Conservation (phyloP, 2,888 invertebrate genomes). For the Galeruca laticollis region DNA sequence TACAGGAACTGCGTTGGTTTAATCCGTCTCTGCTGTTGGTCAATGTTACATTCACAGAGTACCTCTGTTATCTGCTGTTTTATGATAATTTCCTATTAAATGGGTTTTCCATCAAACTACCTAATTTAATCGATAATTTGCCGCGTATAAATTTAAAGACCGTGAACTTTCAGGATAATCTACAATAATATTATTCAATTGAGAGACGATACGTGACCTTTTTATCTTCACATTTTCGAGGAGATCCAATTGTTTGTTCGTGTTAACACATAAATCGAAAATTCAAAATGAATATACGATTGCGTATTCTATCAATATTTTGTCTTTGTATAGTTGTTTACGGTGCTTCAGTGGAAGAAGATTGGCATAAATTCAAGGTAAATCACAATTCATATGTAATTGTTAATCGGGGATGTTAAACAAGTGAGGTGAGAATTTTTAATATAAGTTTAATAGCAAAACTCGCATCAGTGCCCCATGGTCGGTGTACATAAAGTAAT, state of each 20-base stretch:
- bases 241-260: background rate
- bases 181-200: background rate
- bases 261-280: background rate
- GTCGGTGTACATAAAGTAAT: no score
- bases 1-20: no score
- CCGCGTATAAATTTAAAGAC: slow-evolving; percentile 3
- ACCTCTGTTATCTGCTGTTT: background rate
- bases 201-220: background rate
- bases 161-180: slow-evolving; percentile 10
- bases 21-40: no score
- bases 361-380: slow-evolving; percentile 21
- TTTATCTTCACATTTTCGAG: slow-evolving; percentile 1
- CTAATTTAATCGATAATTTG: background rate
- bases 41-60: no score
- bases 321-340: background rate
- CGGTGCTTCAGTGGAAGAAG: background rate
- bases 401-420: no score
- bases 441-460: no score
- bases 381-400: background rate
- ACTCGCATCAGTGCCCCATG: no score
- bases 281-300: slow-evolving; percentile 15
- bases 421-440: no score
- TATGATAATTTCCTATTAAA: background rate
- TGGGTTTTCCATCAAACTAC: background rate
- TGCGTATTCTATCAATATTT: background rate